These are phyloP conservation scores for Tetramorium bicarinatum DNA, from an alignment of 2,888 invertebrate species.

Conservation along the genomic window DNA sequence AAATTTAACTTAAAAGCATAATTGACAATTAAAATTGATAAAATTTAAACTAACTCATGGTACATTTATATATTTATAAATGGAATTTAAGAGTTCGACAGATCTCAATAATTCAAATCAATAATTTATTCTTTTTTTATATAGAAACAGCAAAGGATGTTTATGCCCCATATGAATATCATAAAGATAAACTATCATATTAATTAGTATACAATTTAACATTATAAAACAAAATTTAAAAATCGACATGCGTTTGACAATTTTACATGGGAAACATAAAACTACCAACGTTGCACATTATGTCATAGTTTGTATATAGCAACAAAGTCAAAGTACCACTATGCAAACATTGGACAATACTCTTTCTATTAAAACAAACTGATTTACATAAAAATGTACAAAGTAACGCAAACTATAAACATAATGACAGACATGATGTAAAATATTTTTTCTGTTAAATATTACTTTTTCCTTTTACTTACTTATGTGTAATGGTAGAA, in stretches of 20 bases:
- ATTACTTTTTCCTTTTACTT: not conserved
- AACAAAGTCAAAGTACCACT: slow-evolving; percentile 23
- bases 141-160: not conserved
- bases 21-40: not conserved
- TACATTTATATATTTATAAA: not conserved
- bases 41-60: not conserved
- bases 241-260: not conserved
- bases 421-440: slow-evolving; percentile 11
- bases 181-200: not conserved
- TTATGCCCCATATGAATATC: not conserved
- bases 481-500: not conserved
- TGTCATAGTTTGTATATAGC: not conserved
- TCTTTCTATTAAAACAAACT: slow-evolving; percentile 21
- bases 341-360: slow-evolving; percentile 29
- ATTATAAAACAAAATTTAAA: slow-evolving; percentile 4
- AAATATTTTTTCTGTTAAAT: slow-evolving; percentile 14
- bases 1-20: not conserved
- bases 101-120: not conserved
- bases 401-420: slow-evolving; percentile 11
- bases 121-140: not conserved
- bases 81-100: not conserved
- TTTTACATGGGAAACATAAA: not conserved
- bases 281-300: slow-evolving; percentile 11
- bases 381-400: slow-evolving; percentile 18
- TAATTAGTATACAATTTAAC: not conserved